These are phyloP conservation scores for Amazona finschi DNA, from an alignment of 2,797 vertebrate genomes.

Conservation along the genomic window DNA sequence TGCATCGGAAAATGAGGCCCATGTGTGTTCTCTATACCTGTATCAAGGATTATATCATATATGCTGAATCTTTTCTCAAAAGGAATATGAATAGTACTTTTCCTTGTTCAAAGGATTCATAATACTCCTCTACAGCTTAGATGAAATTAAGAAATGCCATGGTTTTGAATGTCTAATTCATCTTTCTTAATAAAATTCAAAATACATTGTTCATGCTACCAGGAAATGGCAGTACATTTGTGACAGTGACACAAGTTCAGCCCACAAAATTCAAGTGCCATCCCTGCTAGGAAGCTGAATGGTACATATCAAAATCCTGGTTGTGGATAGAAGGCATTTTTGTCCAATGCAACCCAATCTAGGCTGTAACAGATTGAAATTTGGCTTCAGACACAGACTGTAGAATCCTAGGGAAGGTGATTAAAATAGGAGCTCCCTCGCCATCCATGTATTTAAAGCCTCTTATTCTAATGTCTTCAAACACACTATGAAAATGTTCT, in stretches of 20 bases:
- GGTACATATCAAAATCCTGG: neutral
- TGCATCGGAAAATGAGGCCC: neutral
- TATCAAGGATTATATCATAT: neutral
- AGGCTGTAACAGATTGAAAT: neutral
- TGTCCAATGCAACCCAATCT: neutral
- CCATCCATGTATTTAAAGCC: neutral
- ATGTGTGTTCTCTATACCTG: neutral
- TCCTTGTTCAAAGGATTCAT: neutral
- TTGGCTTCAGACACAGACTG: neutral
- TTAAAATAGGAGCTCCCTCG: slow-evolving; percentile 1
- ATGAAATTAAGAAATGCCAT: neutral
- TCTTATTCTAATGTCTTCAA: slow-evolving; percentile 33
- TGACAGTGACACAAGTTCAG: neutral
- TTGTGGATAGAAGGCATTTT: neutral
- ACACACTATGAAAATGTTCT: neutral
- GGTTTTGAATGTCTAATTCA: neutral
- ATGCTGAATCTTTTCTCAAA: neutral
- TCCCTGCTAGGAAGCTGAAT: neutral
- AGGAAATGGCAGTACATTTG: neutral
- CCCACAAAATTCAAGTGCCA: neutral
- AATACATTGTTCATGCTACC: neutral
- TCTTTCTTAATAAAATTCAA: neutral
- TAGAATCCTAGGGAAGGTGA: neutral
- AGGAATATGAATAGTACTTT: neutral
- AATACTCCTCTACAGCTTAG: neutral